Base-by-base conservation (phyloP, 2,113 vertebrate genomes). In the Octodon degus region DNA sequence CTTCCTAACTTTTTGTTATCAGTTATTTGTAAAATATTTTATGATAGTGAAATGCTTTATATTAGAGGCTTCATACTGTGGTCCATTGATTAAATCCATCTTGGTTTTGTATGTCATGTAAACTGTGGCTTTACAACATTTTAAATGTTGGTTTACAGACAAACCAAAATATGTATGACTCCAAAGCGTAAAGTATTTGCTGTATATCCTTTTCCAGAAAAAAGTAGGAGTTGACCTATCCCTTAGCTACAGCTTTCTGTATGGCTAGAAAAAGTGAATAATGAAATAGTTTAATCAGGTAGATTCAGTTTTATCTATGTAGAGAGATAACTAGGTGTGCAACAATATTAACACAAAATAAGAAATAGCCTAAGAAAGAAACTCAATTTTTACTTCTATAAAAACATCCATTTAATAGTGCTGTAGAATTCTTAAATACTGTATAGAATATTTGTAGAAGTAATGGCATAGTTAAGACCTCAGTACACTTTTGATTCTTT, bases 261-360 rank as follows among this genome's bases (percentile, higher is more conserved):
- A 70, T 93, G 22, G 43, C n/a, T 84, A 79, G n/a, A 90, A 92
- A 93, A 90, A 90, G 77, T 90, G 58, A 86, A 50, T 77, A 87
- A 37, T 79, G 77, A 94, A 83, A 70, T 68, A 90, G 32, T 86
- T 92, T 62, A 93, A 90, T 91, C 37, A 63, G 47, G 50, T 90
- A 70, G 43, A 63, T 82, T 24, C 34, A 16, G 55, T 55, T 14
- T 55, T 62, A 62, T 25, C 60, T 62, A 25, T 25, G 60, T 62
- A 24, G 22, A 8, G 24, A 25, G 22, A 62, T 86, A 24, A 76
- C 20, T 86, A 16, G 77, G 13, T 68, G 47, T 92, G n/a, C 34
- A 65, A 27, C 40, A 88, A 2, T 80, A 17, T 62, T 88, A 83
- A 13, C 27, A 20, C 74, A 30, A 83, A 50, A 22, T 76, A 25